A percentile compares a stretch with the other conserved stretches of the same genome.
Conservation (phyloP, 1,140 invertebrate genomes). For the Catajapyx aquilonaris region DNA sequence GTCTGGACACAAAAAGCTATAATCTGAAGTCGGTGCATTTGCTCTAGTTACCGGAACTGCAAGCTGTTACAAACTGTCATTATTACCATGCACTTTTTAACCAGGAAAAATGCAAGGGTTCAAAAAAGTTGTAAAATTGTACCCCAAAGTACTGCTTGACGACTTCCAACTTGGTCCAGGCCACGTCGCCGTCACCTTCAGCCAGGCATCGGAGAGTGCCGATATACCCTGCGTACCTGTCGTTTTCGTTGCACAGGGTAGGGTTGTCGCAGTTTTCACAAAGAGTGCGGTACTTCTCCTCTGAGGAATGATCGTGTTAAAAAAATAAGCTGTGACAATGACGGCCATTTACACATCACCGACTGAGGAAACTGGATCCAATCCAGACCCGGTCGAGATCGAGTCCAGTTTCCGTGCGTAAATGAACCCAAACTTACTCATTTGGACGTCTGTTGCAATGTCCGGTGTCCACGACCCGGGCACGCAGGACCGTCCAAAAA, state of each 20-base stretch:
- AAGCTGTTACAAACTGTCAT: constrained; percentile 28
- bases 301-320: constrained; percentile 28
- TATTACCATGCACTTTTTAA: too few species aligned
- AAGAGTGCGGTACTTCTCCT: constrained; percentile 44
- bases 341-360: too few species aligned
- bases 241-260: constrained; percentile 51
- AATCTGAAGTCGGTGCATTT: constrained; percentile 27
- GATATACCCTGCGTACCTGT: constrained; percentile 59
- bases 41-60: constrained; percentile 21
- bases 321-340: too few species aligned
- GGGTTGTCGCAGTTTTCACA: constrained; percentile 52
- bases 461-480: constrained; percentile 59
- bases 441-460: constrained; percentile 20
- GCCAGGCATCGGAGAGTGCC: constrained; percentile 61
- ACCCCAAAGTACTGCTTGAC: constrained; percentile 44
- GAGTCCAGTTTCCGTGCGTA: too few species aligned
- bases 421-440: constrained; percentile 41
- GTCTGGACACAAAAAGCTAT: constrained; percentile 58
- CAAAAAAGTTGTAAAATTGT: constrained; percentile 5
- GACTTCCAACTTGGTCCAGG: constrained; percentile 61
- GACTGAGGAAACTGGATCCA: too few species aligned
- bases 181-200: constrained; percentile 54
- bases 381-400: too few species aligned
- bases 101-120: constrained; percentile 1
- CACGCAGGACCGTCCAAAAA: constrained; percentile 52